These are phyloP conservation scores for Argyrosomus regius DNA, from an alignment of 2,797 vertebrate genomes.

Conservation along the genomic window DNA sequence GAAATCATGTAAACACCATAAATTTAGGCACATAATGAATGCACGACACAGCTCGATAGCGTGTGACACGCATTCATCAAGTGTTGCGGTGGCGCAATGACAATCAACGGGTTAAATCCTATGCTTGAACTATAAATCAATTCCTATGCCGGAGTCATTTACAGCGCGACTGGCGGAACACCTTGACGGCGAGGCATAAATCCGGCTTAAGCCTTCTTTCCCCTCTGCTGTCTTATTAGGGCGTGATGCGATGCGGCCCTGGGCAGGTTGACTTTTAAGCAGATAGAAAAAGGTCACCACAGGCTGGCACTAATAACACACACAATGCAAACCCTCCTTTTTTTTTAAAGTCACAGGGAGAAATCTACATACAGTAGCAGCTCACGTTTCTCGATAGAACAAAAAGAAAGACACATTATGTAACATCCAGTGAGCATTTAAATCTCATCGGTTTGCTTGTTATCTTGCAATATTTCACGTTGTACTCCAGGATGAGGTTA, in stretches of 20 bases:
- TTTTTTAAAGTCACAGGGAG: slow-evolving; percentile 8
- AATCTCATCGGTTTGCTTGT: neutral
- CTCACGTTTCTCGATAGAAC: too few relatives aligned
- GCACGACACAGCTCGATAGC: slow-evolving; percentile 13
- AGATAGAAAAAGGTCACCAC: slow-evolving; percentile 66
- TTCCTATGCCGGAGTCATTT: slow-evolving; percentile 49
- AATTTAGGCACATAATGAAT: slow-evolving; percentile 14
- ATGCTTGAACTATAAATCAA: slow-evolving; percentile 49
- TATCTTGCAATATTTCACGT: neutral
- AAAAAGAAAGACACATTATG: neutral
- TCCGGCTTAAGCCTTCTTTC: slow-evolving; percentile 56
- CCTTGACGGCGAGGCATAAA: slow-evolving; percentile 54
- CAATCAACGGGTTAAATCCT: slow-evolving; percentile 49
- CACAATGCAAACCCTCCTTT: neutral
- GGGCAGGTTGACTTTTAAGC: slow-evolving; percentile 67
- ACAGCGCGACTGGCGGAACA: slow-evolving; percentile 32
- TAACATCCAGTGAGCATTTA: neutral
- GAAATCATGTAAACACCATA: slow-evolving; percentile 20
- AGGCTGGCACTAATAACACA: slow-evolving; percentile 32
- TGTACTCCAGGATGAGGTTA: slow-evolving; percentile 13
- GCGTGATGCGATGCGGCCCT: slow-evolving; percentile 48
- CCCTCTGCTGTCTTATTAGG: slow-evolving; percentile 57
- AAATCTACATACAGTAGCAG: neutral
- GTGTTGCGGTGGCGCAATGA: neutral
- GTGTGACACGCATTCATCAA: slow-evolving; percentile 25